Evolutionary conservation across 2,888 invertebrate genomes (phyloP).

Genomic region (Octodonta nipae): DNA sequence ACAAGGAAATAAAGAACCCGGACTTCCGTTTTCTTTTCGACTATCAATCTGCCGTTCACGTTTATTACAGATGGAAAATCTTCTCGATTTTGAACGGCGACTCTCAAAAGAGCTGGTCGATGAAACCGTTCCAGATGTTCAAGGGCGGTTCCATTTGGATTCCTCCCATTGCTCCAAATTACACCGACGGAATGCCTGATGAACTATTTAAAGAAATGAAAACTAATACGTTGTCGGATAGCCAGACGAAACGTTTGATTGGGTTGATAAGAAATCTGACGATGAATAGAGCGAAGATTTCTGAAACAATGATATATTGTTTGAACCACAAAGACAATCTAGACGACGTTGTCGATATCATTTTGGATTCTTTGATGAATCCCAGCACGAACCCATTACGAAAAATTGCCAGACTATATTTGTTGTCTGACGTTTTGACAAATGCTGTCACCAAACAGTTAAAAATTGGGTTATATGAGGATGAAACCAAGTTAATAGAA

Average conservation of each 20-base stretch:
- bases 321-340: constrained; percentile 90
- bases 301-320: constrained; percentile 94
- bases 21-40: constrained; percentile 94
- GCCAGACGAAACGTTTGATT: constrained; percentile 77
- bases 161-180: constrained; percentile 84
- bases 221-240: constrained; percentile 51
- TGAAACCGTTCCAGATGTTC: constrained; percentile 90
- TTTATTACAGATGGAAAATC: constrained; percentile 65
- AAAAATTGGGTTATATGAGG: constrained; percentile 38
- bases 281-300: constrained; percentile 62
- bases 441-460: constrained; percentile 78
- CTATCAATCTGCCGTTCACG: constrained; percentile 41
- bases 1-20: constrained; percentile 87
- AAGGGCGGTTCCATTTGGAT: constrained; percentile 87
- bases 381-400: constrained; percentile 53
- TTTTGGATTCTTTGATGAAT: constrained; percentile 72
- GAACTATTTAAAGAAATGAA: constrained; percentile 56
- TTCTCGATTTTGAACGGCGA: constrained; percentile 92
- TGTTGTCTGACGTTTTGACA: constrained; percentile 88
- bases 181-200: constrained; percentile 91
- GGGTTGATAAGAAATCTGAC: constrained; percentile 71
- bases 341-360: constrained; percentile 79
- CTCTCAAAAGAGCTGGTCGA: constrained; percentile 71
- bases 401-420: constrained; percentile 72
- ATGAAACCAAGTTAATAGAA: constrained; percentile 23